A percentile compares a stretch with the other conserved stretches of the same genome.
Evolutionary conservation across 2,888 invertebrate genomes (phyloP).

Genomic region (Apantesis nais): DNA sequence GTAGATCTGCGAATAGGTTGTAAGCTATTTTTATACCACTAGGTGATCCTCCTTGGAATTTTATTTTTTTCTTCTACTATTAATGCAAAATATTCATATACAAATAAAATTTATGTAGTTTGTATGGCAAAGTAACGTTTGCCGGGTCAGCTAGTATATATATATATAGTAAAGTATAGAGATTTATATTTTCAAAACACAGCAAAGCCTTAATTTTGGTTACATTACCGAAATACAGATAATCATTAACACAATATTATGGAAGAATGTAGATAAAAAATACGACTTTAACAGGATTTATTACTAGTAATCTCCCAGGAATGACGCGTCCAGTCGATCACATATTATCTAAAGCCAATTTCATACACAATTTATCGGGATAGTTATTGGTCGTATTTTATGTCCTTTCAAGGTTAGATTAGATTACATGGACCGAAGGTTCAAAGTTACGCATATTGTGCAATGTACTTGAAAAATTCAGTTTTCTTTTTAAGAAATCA

Average conservation of each 20-base stretch:
- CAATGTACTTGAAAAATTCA: not conserved
- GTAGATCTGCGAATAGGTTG: too few species aligned
- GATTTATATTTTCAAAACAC: too few species aligned
- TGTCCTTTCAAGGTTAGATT: slow-evolving; percentile 7
- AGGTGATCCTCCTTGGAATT: too few species aligned
- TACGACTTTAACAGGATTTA: not conserved
- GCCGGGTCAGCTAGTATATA: too few species aligned
- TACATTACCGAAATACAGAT: not conserved
- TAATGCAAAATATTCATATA: too few species aligned
- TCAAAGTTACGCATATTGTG: not conserved
- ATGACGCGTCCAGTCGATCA: not conserved
- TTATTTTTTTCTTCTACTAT: too few species aligned
- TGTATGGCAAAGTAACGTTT: too few species aligned
- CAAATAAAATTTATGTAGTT: too few species aligned
- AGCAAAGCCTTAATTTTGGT: not conserved
- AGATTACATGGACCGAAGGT: not conserved
- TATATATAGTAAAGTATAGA: too few species aligned
- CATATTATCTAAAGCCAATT: slow-evolving; percentile 5
- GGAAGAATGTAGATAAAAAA: not conserved
- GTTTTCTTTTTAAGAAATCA: not conserved
- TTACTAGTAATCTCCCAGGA: not conserved
- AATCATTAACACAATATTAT: not conserved
- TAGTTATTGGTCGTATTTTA: slow-evolving; percentile 3
- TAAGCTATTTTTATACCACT: too few species aligned
- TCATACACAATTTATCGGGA: not conserved